Base-by-base conservation (phyloP, 1,140 invertebrate species). In the Holotrichia oblita region DNA sequence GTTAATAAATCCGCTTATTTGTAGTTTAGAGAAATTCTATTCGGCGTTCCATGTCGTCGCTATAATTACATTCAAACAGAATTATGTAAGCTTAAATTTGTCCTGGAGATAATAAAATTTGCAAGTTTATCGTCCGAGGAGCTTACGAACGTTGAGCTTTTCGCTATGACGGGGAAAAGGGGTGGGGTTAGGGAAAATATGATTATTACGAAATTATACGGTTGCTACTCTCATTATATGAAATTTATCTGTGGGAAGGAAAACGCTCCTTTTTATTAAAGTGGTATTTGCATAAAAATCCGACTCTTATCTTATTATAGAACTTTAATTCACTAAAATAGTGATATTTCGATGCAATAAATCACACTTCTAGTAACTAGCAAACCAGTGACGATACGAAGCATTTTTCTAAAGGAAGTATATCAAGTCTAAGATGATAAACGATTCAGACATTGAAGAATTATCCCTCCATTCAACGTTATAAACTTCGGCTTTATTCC, bases 401-500 rank as follows among this genome's bases (percentile, higher is more conserved):
- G n/a, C n/a, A n/a, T n/a, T n/a, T 9, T 48, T 48, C n/a, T n/a
- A n/a, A n/a, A 17, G 6, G 48, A 17, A 55, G 17, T 55, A 55
- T 55, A 55, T 55, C 48, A 17, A 17, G 6, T 55, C 12, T 17
- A n/a, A 55, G 48, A 55, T 55, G 48, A 55, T 55, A 55, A 55
- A 55, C 48, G 48, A 55, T 17, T n/a, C 27, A 55, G 48, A 14
- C 48, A 55, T 55, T 55, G 48, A 55, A 55, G 17, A 55, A 55
- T 55, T 55, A 55, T 55, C 48, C 48, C 4, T 34, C 48, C n/a
- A 55, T 55, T 55, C 48, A 55, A 7, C n/a, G 14, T 14, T 17
- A 17, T 55, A 0, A 17, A 55, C 44, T 9, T 48, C 44, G 3
- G n/a, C n/a, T 48, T 17, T 17, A 55, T 55, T 14, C 48, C 17